phyloP scores from a whole-genome alignment of 2,797 vertebrate genomes.

The Merluccius polli region DNA sequence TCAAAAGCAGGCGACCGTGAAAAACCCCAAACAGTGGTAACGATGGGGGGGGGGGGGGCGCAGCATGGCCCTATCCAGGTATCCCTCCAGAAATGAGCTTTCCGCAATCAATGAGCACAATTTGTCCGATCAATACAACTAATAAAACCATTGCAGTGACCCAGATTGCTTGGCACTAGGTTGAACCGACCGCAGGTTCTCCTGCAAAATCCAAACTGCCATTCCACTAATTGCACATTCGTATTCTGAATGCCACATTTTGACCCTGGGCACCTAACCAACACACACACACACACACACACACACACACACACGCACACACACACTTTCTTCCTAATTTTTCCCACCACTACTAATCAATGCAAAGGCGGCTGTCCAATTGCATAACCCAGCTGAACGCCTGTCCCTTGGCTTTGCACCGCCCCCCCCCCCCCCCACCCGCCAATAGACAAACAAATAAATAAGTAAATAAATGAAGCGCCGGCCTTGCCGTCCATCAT shows the following conservation, averaged over 20 bases:
- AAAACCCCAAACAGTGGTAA: constrained; percentile 5
- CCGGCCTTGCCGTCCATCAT: constrained; percentile 49
- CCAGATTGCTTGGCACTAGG: constrained; percentile 6
- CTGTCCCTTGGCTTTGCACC: constrained; percentile 14
- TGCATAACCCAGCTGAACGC: constrained; percentile 45
- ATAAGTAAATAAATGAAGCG: constrained; percentile 62
- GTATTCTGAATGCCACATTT: constrained; percentile 35
- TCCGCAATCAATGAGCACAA: constrained; percentile 25
- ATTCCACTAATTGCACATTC: constrained; percentile 45
- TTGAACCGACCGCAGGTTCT: constrained; percentile 21
- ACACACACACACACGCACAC: too few species aligned
- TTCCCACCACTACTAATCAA: constrained; percentile 38
- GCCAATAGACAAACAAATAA: constrained; percentile 35
- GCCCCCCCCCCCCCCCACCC: constrained; percentile 1
- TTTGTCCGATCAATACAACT: constrained; percentile 41
- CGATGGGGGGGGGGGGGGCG: not conserved
- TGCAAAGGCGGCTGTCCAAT: constrained; percentile 41
- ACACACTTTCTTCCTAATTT: too few species aligned
- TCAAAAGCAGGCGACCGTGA: not conserved
- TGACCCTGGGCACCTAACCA: constrained; percentile 16
- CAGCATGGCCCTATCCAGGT: constrained; percentile 4
- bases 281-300: not conserved
- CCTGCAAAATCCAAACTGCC: constrained; percentile 32
- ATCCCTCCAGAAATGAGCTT: not conserved
- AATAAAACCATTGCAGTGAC: constrained; percentile 46